Evolutionary conservation across 2,113 vertebrate species (phyloP).

Genomic region (Alethe diademata): DNA sequence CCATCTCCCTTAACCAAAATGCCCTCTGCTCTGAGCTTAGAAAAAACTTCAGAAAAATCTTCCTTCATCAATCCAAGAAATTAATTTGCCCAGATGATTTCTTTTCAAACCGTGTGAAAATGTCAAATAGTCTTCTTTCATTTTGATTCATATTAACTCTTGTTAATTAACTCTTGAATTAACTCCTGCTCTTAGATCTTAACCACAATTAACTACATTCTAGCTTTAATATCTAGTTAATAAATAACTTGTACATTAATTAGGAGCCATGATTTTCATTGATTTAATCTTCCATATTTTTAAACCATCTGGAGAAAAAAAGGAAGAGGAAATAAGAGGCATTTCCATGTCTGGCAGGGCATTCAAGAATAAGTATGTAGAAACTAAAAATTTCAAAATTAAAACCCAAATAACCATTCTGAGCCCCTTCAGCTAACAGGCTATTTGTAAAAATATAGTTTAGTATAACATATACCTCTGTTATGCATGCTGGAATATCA

Average conservation of each 20-base stretch:
- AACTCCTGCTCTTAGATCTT: neutral
- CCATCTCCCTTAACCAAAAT: neutral
- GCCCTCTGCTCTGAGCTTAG: neutral
- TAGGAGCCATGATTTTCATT: rapidly evolving
- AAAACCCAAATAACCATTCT: neutral
- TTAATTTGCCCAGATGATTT: neutral
- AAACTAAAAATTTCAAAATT: neutral
- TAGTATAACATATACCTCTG: no score
- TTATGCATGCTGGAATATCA: neutral
- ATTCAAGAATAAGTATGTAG: neutral
- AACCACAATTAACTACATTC: neutral
- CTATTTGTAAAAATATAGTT: no score
- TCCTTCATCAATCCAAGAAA: neutral
- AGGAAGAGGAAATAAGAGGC: rapidly evolving
- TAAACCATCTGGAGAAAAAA: neutral
- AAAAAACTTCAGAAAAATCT: neutral
- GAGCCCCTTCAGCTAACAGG: neutral
- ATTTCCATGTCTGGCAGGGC: rapidly evolving
- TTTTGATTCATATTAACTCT: neutral
- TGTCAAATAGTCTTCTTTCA: neutral
- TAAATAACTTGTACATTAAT: neutral
- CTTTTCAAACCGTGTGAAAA: neutral
- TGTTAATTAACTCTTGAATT: neutral
- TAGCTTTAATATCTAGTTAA: neutral
- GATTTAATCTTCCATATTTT: neutral